Evolutionary conservation across 2,113 vertebrate genomes (phyloP).

Genomic region (Bubo blakistoni): DNA sequence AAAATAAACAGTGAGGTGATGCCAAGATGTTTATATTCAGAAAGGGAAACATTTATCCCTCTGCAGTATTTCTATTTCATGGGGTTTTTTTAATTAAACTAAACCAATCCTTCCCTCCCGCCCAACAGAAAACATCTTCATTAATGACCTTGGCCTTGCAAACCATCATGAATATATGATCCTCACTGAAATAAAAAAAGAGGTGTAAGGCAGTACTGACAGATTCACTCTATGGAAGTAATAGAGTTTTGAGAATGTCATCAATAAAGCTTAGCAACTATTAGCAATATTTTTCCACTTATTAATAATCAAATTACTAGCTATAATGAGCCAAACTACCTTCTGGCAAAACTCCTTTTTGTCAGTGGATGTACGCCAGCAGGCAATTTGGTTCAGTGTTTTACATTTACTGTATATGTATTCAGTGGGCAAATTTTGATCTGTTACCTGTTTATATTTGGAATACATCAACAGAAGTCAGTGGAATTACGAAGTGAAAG

Average conservation of each 20-base stretch:
- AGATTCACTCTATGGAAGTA: background rate
- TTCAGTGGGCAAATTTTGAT: conserved; percentile 37
- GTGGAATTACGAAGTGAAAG: background rate
- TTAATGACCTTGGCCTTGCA: conserved; percentile 15
- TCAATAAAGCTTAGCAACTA: conserved; percentile 44
- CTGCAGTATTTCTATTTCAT: conserved; percentile 52
- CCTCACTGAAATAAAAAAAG: background rate
- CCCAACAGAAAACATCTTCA: conserved; percentile 28
- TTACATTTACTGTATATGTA: conserved; percentile 17
- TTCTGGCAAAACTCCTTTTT: conserved; percentile 59
- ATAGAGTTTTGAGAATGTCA: background rate
- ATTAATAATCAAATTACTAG: conserved; percentile 57
- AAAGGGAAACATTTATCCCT: conserved; percentile 60
- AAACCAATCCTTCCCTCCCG: background rate
- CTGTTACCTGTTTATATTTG: conserved; percentile 56
- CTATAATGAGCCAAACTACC: conserved; percentile 60
- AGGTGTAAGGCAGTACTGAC: background rate
- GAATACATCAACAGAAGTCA: conserved; percentile 30
- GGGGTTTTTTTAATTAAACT: conserved; percentile 40
- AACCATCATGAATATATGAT: background rate
- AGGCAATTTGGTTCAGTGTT: conserved; percentile 42
- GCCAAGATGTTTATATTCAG: conserved; percentile 73
- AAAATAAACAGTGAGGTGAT: conserved; percentile 71
- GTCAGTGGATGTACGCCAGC: conserved; percentile 16
- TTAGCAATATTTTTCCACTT: conserved; percentile 58